Conservation (phyloP, 2,888 invertebrate genomes). For the Tholera decimalis region DNA sequence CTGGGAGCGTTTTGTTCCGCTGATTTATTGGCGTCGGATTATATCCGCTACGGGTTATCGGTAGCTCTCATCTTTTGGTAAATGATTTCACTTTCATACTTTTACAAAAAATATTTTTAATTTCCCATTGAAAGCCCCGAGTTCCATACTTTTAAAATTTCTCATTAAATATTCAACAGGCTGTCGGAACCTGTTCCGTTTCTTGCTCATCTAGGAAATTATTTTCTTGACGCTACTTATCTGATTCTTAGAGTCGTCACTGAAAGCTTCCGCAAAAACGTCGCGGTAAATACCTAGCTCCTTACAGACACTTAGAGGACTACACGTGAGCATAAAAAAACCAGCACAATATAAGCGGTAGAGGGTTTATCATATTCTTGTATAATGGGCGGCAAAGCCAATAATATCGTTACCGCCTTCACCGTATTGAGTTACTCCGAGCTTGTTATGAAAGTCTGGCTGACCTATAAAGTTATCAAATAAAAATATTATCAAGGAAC, state of each 20-base stretch:
- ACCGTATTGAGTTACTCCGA: too few relatives aligned
- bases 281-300: too few relatives aligned
- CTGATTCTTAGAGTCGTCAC: neutral
- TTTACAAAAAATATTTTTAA: slow-evolving; percentile 27
- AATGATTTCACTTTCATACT: slow-evolving; percentile 41
- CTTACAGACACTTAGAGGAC: neutral
- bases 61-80: slow-evolving; percentile 34
- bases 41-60: slow-evolving; percentile 44
- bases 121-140: slow-evolving; percentile 7
- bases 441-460: too few relatives aligned
- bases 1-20: slow-evolving; percentile 34
- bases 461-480: too few relatives aligned
- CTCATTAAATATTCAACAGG: slow-evolving; percentile 33
- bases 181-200: neutral
- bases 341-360: too few relatives aligned
- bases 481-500: too few relatives aligned
- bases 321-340: neutral
- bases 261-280: neutral
- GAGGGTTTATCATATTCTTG: too few relatives aligned
- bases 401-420: too few relatives aligned
- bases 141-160: slow-evolving; percentile 9
- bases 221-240: slow-evolving; percentile 2
- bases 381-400: too few relatives aligned
- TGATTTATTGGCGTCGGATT: slow-evolving; percentile 58
- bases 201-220: slow-evolving; percentile 7